Percentiles rank a stretch among this genome's conserved stretches.
Conservation (phyloP, 2,113 vertebrate species). For the Rhizomys pruinosus region DNA sequence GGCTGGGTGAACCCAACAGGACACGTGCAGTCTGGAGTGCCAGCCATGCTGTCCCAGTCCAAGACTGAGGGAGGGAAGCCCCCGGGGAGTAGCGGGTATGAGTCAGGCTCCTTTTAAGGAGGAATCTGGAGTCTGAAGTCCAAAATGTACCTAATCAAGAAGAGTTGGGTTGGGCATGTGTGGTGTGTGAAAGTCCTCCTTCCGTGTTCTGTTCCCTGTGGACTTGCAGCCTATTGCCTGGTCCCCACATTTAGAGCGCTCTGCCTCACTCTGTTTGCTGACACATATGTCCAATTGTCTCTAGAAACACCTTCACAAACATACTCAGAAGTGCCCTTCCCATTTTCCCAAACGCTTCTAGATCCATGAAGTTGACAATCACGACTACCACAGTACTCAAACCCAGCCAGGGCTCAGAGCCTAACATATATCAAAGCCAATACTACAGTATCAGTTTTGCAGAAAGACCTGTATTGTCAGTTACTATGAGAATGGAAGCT, state of each 20-base stretch:
- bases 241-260: not conserved
- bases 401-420: not conserved
- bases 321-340: not conserved
- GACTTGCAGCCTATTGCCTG: too few relatives aligned
- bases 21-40: too few relatives aligned
- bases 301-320: not conserved
- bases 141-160: not conserved
- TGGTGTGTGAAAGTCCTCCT: accelerated
- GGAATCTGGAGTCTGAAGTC: not conserved
- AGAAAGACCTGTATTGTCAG: not conserved
- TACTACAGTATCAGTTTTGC: not conserved
- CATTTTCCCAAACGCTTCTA: not conserved
- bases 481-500: not conserved
- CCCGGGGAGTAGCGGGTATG: not conserved
- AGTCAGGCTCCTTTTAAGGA: not conserved
- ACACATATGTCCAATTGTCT: not conserved
- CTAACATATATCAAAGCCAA: not conserved
- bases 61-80: not conserved
- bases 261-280: not conserved
- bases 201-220: not conserved
- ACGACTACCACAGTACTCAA: not conserved
- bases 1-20: not conserved
- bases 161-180: accelerated
- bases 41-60: too few relatives aligned
- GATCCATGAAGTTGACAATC: not conserved